These are phyloP conservation scores for Tolmerus cingulatus DNA, from an alignment of 2,888 invertebrate genomes.

Conservation along the genomic window DNA sequence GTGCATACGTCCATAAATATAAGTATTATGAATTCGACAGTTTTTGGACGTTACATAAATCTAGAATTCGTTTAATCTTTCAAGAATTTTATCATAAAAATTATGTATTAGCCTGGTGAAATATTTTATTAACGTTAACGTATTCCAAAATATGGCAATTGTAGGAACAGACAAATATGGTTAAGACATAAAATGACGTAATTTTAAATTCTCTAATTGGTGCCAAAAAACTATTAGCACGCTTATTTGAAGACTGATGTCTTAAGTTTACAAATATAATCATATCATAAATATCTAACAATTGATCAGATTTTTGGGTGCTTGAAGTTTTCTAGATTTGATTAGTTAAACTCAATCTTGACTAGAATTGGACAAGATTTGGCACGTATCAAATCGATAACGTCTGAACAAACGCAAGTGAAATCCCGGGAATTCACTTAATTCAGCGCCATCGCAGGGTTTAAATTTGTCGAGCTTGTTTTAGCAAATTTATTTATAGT, in stretches of 20 bases:
- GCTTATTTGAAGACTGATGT: background rate
- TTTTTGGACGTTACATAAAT: too few relatives aligned
- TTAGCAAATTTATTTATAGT: background rate
- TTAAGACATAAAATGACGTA: too few relatives aligned
- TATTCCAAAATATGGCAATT: background rate
- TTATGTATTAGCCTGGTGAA: background rate
- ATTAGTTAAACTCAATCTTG: background rate
- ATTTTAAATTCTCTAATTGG: background rate
- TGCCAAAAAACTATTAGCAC: background rate
- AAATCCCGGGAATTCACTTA: background rate
- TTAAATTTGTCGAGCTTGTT: background rate
- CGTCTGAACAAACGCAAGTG: background rate
- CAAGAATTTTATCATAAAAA: background rate
- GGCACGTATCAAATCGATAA: background rate
- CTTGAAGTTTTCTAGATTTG: background rate
- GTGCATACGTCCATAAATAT: too few relatives aligned
- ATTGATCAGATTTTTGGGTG: background rate
- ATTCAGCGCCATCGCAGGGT: background rate
- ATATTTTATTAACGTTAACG: background rate
- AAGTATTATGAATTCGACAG: too few relatives aligned
- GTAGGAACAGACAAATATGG: too few relatives aligned
- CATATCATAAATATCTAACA: background rate
- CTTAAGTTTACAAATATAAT: background rate
- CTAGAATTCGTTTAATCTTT: background rate
- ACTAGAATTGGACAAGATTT: background rate